Percentiles rank a stretch among this genome's conserved stretches.
These are phyloP conservation scores for Oopsacas minuta DNA, from an alignment of 37 sponge, comb jelly and placozoan genomes.

Conservation along the genomic window DNA sequence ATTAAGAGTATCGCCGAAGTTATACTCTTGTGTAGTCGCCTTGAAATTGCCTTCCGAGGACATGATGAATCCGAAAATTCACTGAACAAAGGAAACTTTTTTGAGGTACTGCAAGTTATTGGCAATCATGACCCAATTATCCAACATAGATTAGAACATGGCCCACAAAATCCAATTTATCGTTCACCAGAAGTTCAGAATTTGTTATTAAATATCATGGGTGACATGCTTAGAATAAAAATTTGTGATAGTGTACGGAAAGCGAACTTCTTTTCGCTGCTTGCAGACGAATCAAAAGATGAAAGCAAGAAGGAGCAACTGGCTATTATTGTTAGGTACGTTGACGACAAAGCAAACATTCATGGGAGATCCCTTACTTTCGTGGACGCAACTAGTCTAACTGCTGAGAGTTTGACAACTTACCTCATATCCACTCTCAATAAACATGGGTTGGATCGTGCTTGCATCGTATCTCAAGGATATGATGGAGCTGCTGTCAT, in stretches of 20 bases:
- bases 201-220: not conserved
- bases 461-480: not conserved
- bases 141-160: slow-evolving; percentile 12
- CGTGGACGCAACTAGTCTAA: not conserved
- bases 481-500: not conserved
- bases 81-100: slow-evolving; percentile 46
- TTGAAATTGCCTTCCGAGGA: slow-evolving; percentile 45
- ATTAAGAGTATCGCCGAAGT: slow-evolving; percentile 43
- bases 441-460: not conserved
- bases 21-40: slow-evolving; percentile 41
- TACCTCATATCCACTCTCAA: not conserved
- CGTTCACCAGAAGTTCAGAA: slow-evolving; percentile 4
- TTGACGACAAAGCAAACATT: not conserved
- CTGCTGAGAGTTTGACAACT: not conserved
- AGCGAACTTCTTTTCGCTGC: not conserved
- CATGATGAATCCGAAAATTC: slow-evolving; percentile 43
- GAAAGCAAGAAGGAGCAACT: not conserved
- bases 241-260: not conserved
- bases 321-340: not conserved
- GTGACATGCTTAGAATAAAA: not conserved
- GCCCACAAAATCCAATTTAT: slow-evolving; percentile 1
- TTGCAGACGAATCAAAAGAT: slow-evolving; percentile 13
- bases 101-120: slow-evolving; percentile 34
- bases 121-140: slow-evolving; percentile 44
- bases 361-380: not conserved